Percentiles rank a stretch among this genome's conserved stretches.
Evolutionary conservation across 1,140 invertebrate species (phyloP).

Genomic region (Cyphomyrmex costatus): DNA sequence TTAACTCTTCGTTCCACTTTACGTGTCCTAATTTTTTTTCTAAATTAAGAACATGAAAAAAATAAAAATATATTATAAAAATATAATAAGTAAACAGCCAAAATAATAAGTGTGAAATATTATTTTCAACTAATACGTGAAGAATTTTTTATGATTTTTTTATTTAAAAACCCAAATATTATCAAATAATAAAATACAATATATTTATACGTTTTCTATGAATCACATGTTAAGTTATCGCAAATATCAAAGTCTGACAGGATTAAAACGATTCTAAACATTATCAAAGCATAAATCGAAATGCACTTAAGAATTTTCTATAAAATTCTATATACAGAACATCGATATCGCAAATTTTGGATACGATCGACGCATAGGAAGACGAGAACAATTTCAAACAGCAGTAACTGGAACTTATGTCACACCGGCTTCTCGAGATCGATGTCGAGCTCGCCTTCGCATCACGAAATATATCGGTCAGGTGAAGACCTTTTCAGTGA

Average conservation of each 20-base stretch:
- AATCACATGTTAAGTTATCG: not conserved
- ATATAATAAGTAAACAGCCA: no score
- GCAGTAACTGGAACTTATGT: constrained; percentile 75
- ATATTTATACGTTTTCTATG: no score
- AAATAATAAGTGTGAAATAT: no score
- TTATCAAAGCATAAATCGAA: constrained; percentile 9
- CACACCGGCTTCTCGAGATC: constrained; percentile 63
- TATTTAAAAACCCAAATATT: no score
- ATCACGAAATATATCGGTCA: constrained; percentile 47
- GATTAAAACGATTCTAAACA: not conserved
- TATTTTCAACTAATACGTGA: no score
- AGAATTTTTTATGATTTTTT: no score
- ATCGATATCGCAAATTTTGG: constrained; percentile 61
- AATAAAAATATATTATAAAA: no score
- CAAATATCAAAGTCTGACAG: not conserved
- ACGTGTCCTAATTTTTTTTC: no score
- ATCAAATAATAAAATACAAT: no score
- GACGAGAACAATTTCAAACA: constrained; percentile 72
- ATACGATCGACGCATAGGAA: constrained; percentile 56
- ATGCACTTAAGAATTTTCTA: constrained; percentile 37
- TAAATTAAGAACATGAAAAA: not conserved
- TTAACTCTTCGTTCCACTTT: no score
- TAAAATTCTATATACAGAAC: constrained; percentile 57
- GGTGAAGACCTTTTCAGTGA: constrained; percentile 60
- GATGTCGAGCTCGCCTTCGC: constrained; percentile 51